Conservation (phyloP, 2,797 vertebrate genomes). For the Coreius guichenoti region DNA sequence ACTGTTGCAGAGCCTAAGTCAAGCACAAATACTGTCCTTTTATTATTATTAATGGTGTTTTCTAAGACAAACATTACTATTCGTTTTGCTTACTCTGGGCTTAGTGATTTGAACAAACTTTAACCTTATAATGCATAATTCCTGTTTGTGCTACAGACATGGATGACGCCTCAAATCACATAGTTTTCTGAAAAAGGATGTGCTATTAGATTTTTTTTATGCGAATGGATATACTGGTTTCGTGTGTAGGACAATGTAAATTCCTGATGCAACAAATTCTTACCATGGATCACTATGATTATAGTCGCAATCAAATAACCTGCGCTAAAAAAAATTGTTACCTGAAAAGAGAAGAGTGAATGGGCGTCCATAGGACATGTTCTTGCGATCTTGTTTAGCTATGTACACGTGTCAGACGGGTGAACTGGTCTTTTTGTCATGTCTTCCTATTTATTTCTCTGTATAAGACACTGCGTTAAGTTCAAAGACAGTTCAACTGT, state of each 20-base stretch:
- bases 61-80: background rate
- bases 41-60: background rate
- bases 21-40: background rate
- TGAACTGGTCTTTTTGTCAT: background rate
- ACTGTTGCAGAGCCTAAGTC: background rate
- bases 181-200: background rate
- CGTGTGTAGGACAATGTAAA: background rate
- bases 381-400: background rate
- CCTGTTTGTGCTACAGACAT: background rate
- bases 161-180: background rate
- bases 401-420: background rate
- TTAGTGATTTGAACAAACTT: background rate
- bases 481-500: conserved; percentile 13
- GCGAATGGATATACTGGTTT: background rate
- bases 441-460: conserved; percentile 11
- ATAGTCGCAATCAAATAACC: background rate
- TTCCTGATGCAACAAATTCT: background rate
- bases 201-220: background rate
- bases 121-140: background rate
- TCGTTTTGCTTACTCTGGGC: background rate
- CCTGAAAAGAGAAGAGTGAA: background rate
- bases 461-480: background rate
- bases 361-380: background rate
- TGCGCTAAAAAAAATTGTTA: too few species aligned
- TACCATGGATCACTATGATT: too few species aligned